Evolutionary conservation across 1,140 invertebrate species (phyloP).

Genomic region (Stegodyphus dumicola): DNA sequence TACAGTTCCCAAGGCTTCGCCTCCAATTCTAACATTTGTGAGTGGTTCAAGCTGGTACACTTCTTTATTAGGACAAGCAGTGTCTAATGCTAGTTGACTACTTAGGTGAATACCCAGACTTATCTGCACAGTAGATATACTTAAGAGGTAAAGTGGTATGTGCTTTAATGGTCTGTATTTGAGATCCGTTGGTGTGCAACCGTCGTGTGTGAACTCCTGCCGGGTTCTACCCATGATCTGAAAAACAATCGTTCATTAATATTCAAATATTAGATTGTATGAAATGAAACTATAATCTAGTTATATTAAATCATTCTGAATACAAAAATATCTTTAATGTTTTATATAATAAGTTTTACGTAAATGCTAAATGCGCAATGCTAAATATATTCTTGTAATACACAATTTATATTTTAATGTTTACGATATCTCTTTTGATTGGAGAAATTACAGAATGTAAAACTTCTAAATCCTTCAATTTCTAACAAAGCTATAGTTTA

Average conservation of each 20-base stretch:
- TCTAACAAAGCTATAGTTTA: too few species aligned
- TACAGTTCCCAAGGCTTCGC: constrained; percentile 56
- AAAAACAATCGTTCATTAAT: not conserved
- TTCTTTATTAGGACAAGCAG: not conserved
- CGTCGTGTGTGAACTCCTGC: constrained; percentile 39
- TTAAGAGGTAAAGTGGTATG: constrained; percentile 60
- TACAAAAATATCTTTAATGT: too few species aligned
- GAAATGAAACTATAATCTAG: too few species aligned
- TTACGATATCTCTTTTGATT: too few species aligned
- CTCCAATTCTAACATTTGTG: constrained; percentile 37
- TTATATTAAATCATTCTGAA: too few species aligned
- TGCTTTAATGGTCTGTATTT: constrained; percentile 47
- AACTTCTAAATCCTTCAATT: too few species aligned
- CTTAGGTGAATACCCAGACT: constrained; percentile 54
- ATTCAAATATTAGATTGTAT: too few species aligned
- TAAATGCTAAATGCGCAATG: too few species aligned
- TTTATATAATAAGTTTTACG: too few species aligned
- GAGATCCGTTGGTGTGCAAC: constrained; percentile 39
- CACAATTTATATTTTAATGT: too few species aligned
- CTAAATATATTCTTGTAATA: too few species aligned
- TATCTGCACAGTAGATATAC: constrained; percentile 49
- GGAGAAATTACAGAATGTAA: too few species aligned
- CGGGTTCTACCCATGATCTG: constrained; percentile 45
- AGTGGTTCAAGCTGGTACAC: constrained; percentile 22
- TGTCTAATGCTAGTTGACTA: constrained; percentile 40